A percentile compares a stretch with the other conserved stretches of the same genome.
Evolutionary conservation across 2,113 vertebrate species (phyloP).

Genomic region (Anser cygnoides): DNA sequence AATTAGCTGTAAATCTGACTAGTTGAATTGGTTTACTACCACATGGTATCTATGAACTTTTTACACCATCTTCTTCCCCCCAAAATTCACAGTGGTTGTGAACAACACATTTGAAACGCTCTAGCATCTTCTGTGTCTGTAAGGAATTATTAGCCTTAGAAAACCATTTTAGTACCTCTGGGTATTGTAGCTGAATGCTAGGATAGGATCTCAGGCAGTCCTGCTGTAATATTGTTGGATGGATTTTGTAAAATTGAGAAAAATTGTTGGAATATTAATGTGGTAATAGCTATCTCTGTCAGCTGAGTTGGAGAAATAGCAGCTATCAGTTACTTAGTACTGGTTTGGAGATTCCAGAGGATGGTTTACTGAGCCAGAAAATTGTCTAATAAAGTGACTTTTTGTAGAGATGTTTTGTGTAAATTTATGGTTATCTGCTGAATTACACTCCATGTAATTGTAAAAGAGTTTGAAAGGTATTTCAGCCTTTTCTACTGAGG

Average conservation of each 20-base stretch:
- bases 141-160: not conserved
- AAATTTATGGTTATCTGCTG: not conserved
- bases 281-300: not conserved
- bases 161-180: not conserved
- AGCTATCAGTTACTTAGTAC: not conserved
- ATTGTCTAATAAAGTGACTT: not conserved
- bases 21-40: not conserved
- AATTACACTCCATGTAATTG: not conserved
- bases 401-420: not conserved
- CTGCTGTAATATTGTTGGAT: not conserved
- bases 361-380: constrained; percentile 19
- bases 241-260: not conserved
- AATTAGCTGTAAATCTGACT: not conserved
- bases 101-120: fast-evolving
- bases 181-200: not conserved
- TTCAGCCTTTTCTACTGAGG: not conserved
- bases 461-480: not conserved
- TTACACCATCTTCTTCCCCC: fast-evolving
- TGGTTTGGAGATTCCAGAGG: not conserved
- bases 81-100: not conserved
- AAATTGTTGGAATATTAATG: not conserved
- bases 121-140: not conserved
- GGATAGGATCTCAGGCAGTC: not conserved
- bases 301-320: not conserved
- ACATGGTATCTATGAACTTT: not conserved